Base-by-base conservation (phyloP, 92 coral and sea anemone species). In the Ricordea florida region DNA sequence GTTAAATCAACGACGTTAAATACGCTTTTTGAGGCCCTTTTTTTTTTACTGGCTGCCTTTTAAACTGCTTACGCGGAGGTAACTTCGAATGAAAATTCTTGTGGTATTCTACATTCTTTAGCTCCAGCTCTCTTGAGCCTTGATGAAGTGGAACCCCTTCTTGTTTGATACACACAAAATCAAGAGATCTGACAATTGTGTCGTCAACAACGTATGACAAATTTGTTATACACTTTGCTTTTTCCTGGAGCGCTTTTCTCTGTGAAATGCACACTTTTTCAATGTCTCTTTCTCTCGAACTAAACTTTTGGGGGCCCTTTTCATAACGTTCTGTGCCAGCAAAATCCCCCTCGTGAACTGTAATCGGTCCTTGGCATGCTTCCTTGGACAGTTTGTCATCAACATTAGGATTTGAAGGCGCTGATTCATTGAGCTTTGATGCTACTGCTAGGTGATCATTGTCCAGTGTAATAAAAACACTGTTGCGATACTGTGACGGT, bases 31-130 rank as follows among this genome's bases (percentile, higher is more conserved):
- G 16, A 26, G 27, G 38, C 17, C 37, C 57, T 11, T 46, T 46
- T 21, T 16, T 44, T 0, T 22, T 3, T 45, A 20, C 21, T 49
- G 28, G 2, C 43, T 33, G 29, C 35, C 74, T 34, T 47, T 66
- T 66, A 37, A 44, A 36, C 17, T 58, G 60, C 25, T 47, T 30
- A n/a, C 64, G 45, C 20, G 58, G 66, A 69, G 86, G 66, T 42
- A 69, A 69, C 46, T 69, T 57, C 57, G 74, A 67, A 66, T 70
- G 73, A 55, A 80, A 59, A 29, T 69, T 57, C n/a, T 69, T 18
- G 27, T 79, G 85, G 51, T 79, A 68, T 15, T 79, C 71, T 23
- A 46, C 56, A 14, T 13, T 49, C 10, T 79, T 68, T 13, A 67
- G 9, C 2, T 27, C 15, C 44, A 57, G 24, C 69, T 69, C 57